phyloP scores from a whole-genome alignment of 2,113 vertebrate genomes.

The Actenoides hombroni region DNA sequence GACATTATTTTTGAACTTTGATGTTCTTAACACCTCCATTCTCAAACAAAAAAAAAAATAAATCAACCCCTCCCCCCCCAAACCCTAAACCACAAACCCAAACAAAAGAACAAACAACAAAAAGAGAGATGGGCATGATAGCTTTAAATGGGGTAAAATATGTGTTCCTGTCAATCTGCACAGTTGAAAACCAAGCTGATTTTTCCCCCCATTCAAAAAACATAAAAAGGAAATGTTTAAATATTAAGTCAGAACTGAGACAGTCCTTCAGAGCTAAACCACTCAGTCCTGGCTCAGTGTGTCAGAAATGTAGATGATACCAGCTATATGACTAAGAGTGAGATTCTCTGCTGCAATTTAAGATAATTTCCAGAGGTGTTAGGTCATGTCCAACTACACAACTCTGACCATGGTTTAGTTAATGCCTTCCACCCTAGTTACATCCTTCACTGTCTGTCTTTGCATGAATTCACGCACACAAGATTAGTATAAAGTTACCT shows the following conservation, averaged over 20 bases:
- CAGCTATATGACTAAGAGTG: not conserved
- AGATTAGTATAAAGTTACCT: not conserved
- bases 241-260: not conserved
- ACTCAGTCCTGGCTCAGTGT: not conserved
- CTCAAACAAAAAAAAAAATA: not conserved
- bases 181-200: not conserved
- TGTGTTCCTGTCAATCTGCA: fast-evolving
- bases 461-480: not conserved
- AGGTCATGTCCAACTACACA: not conserved
- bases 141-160: not conserved
- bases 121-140: not conserved
- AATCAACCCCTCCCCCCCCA: not conserved
- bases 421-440: not conserved
- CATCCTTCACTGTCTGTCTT: not conserved
- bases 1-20: conserved; percentile 23
- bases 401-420: not conserved
- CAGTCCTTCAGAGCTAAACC: not conserved
- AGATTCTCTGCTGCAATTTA: not conserved
- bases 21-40: not conserved
- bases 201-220: not conserved
- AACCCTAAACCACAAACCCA: not conserved
- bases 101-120: not conserved
- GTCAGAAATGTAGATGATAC: not conserved
- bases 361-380: not conserved
- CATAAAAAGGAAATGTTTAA: not conserved